Conservation (phyloP, 2,113 vertebrate genomes). For the Lonchura striata region DNA sequence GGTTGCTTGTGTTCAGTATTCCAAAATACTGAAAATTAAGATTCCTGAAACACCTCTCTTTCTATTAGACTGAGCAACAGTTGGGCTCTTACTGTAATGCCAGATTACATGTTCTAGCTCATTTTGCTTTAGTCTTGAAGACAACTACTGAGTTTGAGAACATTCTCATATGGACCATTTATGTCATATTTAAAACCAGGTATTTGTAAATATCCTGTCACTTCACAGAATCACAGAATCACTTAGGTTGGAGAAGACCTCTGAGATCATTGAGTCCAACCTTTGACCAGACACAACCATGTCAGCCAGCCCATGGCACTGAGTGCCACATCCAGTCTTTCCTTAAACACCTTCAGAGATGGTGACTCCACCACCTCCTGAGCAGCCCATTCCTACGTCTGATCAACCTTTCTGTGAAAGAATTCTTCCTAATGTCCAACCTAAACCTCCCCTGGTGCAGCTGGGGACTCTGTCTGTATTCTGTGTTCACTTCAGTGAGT, state of each 20-base stretch:
- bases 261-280: neutral
- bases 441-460: neutral
- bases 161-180: neutral
- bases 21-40: neutral
- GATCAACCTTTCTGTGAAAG: neutral
- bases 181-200: neutral
- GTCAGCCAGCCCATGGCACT: neutral
- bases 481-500: neutral
- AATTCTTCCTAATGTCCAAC: neutral
- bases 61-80: neutral
- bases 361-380: neutral
- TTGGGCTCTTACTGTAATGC: neutral
- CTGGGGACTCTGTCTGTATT: neutral
- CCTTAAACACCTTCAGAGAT: neutral
- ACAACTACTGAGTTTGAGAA: neutral
- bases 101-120: neutral
- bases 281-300: neutral
- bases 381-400: neutral
- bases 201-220: neutral
- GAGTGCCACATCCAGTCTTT: neutral
- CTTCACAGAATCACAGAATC: neutral
- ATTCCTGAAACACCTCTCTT: neutral
- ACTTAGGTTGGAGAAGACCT: neutral
- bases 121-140: constrained; percentile 12
- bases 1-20: neutral